Conservation (phyloP, 2,797 vertebrate genomes). For the Muscicapa comitata region DNA sequence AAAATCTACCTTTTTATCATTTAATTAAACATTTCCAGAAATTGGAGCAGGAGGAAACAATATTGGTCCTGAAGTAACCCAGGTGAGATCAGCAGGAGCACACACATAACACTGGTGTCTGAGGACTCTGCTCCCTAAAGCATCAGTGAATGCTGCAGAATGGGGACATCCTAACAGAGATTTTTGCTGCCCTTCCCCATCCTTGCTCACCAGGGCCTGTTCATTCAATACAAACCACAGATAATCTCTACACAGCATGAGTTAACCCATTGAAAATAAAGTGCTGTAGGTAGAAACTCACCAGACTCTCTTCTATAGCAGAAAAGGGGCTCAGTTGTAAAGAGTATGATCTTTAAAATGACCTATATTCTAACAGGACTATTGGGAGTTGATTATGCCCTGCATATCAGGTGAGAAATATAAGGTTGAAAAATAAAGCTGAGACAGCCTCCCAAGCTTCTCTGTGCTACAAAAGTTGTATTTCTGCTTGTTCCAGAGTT, state of each 20-base stretch:
- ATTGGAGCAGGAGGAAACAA: not conserved
- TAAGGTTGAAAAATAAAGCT: not conserved
- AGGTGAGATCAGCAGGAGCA: not conserved
- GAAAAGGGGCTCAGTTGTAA: not conserved
- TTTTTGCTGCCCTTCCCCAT: not conserved
- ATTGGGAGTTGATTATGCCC: not conserved
- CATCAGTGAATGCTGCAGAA: not conserved
- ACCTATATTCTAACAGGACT: not conserved
- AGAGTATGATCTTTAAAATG: not conserved
- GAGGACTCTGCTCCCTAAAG: not conserved
- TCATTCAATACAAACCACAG: not conserved
- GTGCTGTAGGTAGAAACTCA: not conserved
- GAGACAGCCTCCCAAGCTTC: not conserved
- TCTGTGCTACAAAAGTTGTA: not conserved
- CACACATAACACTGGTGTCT: fast-evolving
- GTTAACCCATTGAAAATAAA: not conserved
- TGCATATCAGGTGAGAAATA: not conserved
- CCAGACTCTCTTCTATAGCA: not conserved
- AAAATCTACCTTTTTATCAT: not conserved
- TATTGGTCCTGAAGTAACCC: not conserved
- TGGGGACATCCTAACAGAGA: not conserved
- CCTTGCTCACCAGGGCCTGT: not conserved
- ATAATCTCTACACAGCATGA: not conserved
- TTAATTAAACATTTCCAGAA: not conserved
- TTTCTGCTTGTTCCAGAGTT: not conserved